These are phyloP conservation scores for Hepsetus odoe DNA, from an alignment of 2,113 vertebrate species.

Conservation along the genomic window DNA sequence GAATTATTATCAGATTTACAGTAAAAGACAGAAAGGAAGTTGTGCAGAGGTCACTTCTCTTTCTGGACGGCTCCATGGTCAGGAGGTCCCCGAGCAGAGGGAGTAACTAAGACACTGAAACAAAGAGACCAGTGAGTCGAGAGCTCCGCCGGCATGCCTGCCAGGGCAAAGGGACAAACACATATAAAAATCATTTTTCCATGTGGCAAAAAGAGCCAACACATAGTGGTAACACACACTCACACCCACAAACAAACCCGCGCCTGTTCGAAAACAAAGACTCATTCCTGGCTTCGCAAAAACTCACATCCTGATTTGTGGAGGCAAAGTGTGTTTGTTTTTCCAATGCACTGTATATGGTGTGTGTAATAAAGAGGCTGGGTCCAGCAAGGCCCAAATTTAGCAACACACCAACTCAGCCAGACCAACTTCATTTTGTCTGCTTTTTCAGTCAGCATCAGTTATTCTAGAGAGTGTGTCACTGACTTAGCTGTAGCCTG, in stretches of 20 bases:
- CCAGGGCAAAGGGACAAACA: background rate
- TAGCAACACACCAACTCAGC: constrained; percentile 27
- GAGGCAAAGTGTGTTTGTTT: constrained; percentile 44
- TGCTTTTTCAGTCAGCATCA: background rate
- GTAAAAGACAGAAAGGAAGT: constrained; percentile 18
- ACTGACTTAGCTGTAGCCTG: background rate
- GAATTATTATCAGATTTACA: background rate
- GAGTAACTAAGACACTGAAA: background rate
- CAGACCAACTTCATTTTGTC: background rate
- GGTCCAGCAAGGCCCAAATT: constrained; percentile 26
- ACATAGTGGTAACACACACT: constrained; percentile 12
- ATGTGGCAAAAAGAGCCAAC: constrained; percentile 2
- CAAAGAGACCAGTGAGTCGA: background rate
- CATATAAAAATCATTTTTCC: constrained; percentile 6
- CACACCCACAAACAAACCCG: constrained; percentile 7
- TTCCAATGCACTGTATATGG: constrained; percentile 37
- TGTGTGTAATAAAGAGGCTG: constrained; percentile 29
- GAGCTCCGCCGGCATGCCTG: background rate
- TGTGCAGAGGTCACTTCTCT: background rate
- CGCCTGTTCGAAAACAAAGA: constrained; percentile 37
- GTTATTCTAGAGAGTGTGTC: background rate
- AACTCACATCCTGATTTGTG: constrained; percentile 51
- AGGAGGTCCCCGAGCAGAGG: background rate
- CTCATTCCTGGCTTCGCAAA: constrained; percentile 23
- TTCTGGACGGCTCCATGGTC: background rate